A percentile compares a stretch with the other conserved stretches of the same genome.
Conservation (phyloP, 2,113 vertebrate genomes). For the Catharus fuscescens region DNA sequence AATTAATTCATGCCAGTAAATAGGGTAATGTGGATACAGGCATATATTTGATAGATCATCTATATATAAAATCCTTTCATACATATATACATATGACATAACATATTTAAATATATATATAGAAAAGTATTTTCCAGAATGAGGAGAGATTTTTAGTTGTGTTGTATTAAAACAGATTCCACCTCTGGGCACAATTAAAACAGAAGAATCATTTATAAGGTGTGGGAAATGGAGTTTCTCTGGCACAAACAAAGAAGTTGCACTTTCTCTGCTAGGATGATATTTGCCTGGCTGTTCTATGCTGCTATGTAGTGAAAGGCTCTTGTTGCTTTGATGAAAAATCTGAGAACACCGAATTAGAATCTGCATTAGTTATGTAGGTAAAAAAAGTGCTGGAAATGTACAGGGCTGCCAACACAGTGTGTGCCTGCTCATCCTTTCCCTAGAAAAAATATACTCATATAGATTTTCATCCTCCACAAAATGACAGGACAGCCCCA, state of each 20-base stretch:
- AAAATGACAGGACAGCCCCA: neutral
- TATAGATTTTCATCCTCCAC: neutral
- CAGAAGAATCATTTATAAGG: neutral
- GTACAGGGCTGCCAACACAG: neutral
- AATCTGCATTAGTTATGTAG: neutral
- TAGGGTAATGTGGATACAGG: neutral
- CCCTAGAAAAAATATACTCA: neutral
- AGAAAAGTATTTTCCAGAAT: neutral
- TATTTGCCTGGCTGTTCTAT: neutral
- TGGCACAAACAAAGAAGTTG: neutral
- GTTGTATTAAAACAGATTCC: neutral
- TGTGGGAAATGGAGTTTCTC: neutral
- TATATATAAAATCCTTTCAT: neutral
- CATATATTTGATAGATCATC: neutral
- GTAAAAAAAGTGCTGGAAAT: neutral
- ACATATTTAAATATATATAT: neutral
- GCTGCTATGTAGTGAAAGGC: neutral
- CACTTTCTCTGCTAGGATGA: neutral
- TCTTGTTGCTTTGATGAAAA: constrained; percentile 12
- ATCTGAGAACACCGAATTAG: neutral
- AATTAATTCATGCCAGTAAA: neutral
- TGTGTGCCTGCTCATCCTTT: neutral
- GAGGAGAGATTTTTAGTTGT: neutral
- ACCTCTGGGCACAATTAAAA: neutral
- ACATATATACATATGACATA: neutral